Evolutionary conservation across 2,888 invertebrate species (phyloP), one percentile per base, ranked within the genome.

Genomic region (Pristionchus maxplancki): DNA sequence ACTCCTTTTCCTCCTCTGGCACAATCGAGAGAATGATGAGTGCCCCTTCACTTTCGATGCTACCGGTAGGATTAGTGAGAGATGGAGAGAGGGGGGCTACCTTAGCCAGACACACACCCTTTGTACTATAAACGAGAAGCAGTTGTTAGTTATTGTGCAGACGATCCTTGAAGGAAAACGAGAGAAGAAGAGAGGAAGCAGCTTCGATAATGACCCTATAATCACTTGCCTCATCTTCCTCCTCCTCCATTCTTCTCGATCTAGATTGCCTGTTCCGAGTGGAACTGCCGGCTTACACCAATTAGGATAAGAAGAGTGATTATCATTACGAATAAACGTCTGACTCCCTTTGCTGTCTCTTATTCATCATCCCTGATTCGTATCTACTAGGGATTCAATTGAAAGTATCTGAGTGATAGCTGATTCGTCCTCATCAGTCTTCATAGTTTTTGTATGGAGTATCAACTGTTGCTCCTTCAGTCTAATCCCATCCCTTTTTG

Each of bases 11-110:
- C n/a, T n/a, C n/a, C n/a, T n/a, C n/a, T n/a, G n/a, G n/a, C n/a
- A n/a, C n/a, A n/a, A n/a, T n/a, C n/a, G n/a, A n/a, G n/a, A n/a
- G 5, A 40, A 20, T 17, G 17, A 34, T 8, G 20, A 37, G 20
- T 28, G n/a, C n/a, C 74, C 40, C 40, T 74, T 31, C 40, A 31
- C 74, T 74, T 40, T 37, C 40, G 24, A 17, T 24, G 34, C 24
- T 74, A 74, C 74, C 74, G 74, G 74, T 74, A 74, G 74, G 74
- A 74, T 74, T 74, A 74, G 74, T 15, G 74, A 31, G 74, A 74
- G 74, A 74, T 3, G n/a, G 74, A 74, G 74, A 74, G 74, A 74
- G 74, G n/a, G 40, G n/a, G 58, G 44, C 44, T 44, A 44, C 44
- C 44, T 44, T 44, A 44, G 44, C 44, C 44, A 44, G 44, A 44